Conservation (phyloP, 2,888 invertebrate species). For the Ethmia dodecea region DNA sequence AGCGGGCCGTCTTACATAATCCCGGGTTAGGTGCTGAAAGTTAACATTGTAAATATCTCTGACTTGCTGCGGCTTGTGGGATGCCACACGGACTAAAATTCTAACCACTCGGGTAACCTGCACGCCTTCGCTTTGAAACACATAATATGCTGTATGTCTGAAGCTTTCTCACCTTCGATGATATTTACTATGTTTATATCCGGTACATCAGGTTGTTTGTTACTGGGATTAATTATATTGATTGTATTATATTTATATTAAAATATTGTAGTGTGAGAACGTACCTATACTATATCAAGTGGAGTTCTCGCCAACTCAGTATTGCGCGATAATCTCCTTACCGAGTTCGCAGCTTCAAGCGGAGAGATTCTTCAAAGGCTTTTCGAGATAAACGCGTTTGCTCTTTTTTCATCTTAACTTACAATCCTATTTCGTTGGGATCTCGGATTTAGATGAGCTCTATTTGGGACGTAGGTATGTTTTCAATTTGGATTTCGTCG, state of each 20-base stretch:
- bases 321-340: constrained; percentile 37
- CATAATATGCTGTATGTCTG: too few relatives aligned
- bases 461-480: too few relatives aligned
- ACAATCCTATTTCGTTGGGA: not conserved
- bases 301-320: too few relatives aligned
- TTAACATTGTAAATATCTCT: constrained; percentile 26
- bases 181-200: too few relatives aligned
- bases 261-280: too few relatives aligned
- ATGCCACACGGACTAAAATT: constrained; percentile 29
- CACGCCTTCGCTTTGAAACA: not conserved
- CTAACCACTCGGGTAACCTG: constrained; percentile 19
- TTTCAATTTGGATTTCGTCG: too few relatives aligned
- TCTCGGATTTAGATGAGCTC: not conserved
- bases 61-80: constrained; percentile 20
- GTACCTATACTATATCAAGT: too few relatives aligned
- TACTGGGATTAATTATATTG: too few relatives aligned
- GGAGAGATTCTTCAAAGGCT: constrained; percentile 24
- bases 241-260: too few relatives aligned
- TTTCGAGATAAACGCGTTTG: constrained; percentile 23
- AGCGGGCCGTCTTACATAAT: constrained; percentile 21
- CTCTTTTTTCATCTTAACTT: constrained; percentile 11
- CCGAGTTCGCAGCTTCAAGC: constrained; percentile 25
- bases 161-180: too few relatives aligned
- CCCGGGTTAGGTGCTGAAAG: constrained; percentile 12
- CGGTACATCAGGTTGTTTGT: too few relatives aligned